phyloP scores from a whole-genome alignment of 2,797 vertebrate genomes.

The Pachyuromys duprasi region DNA sequence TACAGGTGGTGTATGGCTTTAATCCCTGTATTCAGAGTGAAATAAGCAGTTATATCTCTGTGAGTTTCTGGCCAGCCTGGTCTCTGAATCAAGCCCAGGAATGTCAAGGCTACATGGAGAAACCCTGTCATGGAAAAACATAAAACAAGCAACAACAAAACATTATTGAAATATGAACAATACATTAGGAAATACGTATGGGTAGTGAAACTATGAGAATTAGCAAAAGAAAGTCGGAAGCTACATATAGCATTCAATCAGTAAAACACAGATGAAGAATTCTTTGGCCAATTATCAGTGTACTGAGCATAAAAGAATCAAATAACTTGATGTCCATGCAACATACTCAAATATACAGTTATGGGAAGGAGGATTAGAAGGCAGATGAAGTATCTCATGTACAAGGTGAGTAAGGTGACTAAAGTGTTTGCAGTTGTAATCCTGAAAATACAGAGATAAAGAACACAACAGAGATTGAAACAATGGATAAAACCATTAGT shows the following conservation, averaged over 20 bases:
- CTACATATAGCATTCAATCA: neutral
- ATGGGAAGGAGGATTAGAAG: too few species aligned
- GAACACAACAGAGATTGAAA: neutral
- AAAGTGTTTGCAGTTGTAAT: neutral
- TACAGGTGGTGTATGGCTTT: too few species aligned
- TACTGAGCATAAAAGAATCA: neutral
- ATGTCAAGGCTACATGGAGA: too few species aligned
- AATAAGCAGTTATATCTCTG: too few species aligned
- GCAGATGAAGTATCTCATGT: neutral
- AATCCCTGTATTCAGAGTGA: too few species aligned
- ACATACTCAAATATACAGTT: neutral
- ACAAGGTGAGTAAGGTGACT: neutral
- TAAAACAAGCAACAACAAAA: too few species aligned
- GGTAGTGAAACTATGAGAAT: neutral
- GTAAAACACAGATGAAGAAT: neutral
- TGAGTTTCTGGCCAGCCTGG: too few species aligned
- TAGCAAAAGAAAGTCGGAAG: neutral
- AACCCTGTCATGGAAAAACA: too few species aligned
- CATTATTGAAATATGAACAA: too few species aligned
- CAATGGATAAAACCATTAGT: neutral
- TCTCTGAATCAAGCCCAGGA: too few species aligned
- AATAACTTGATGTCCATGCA: neutral
- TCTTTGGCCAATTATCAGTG: neutral
- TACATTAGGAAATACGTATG: too few species aligned
- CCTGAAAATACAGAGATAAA: neutral